Base-by-base conservation (phyloP, 2,888 invertebrate species). In the Parnassius orleans region DNA sequence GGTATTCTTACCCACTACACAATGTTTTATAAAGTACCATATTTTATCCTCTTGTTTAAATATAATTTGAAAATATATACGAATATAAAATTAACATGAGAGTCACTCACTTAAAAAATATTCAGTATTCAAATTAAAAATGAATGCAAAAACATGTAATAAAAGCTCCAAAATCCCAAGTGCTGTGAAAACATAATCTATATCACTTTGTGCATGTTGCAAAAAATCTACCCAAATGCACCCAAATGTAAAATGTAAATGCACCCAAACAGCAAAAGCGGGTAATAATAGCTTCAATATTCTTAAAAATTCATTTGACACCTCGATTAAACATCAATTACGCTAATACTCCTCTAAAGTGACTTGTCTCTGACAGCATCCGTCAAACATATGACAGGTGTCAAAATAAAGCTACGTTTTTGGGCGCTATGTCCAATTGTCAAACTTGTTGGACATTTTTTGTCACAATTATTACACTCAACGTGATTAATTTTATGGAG, bases 331-430 rank as follows among this genome's bases (percentile, higher is more conserved):
- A 7, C 33, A 7, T 33, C 12, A 12, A 11, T 11, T 43, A 43
- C 43, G 43, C 11, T 10, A 43, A 43, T 11, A 11, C 9, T 46
- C n/a, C 3, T 46, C n/a, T 12, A 46, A 0, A 42, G 11, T 10
- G 42, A 53, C n/a, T n/a, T 53, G 10, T 53, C 14, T 43, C n/a
- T 53, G 12, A 53, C 15, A 53, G 53, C 53, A 53, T 11, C 42
- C 42, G 53, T 53, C 53, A 53, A 53, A 53, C 9, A 1, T 2
- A 10, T 60, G 54, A 50, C 54, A 60, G 53, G 19, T 60, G 54
- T 59, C 53, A 59, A 44, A 56, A 15, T 53, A 42, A 53, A n/a
- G 53, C 24, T 53, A 42, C 10, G 14, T 24, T 48, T 51, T 59
- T 41, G 33, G 46, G 58, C 58, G 33, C 41, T 5, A 11, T 42